Evolutionary conservation across 2,797 vertebrate genomes (phyloP), one percentile per base, ranked within the genome.

Genomic region (Anniella stebbinsi): DNA sequence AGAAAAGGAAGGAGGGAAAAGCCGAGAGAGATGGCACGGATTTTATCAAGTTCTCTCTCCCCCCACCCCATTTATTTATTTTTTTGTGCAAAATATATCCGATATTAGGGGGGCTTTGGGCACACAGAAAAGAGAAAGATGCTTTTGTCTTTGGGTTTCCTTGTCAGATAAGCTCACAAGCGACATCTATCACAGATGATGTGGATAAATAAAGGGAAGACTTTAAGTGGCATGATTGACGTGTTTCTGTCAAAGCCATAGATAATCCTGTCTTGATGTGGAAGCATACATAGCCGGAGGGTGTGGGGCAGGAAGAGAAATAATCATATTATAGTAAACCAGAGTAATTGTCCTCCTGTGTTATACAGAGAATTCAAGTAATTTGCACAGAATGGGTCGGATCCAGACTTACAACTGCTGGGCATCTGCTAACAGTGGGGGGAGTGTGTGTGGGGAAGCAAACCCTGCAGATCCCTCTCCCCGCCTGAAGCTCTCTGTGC

Each of bases 51-150:
- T 38, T 70, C 12, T 9, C 23, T 28, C 25, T 10, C 7, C 38
- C 13, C 54, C 30, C 48, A 5, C 15, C 23, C 77, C 13, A 2
- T 33, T n/a, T n/a, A n/a, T n/a, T n/a, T n/a, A 13, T 3, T 10
- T 2, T 86, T 25, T 69, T 13, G 33, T 88, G 88, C 92, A 66
- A 91, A 86, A 54, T 81, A 93, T 89, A 89, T 86, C 93, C 82
- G 89, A 57, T 80, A 85, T 72, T 78, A n/a, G 11, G 92, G 92
- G 89, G 92, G 78, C 54, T 92, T 89, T 92, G 70, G 93, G 89
- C 25, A 84, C 90, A 89, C 82, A 84, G 54, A 88, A 87, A 95
- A 86, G 93, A 94, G 89, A 92, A 91, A 36, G 3, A 15, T 15
- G 36, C 13, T 69, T 41, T 54, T 33, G 13, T 30, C n/a, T 67